A percentile compares a stretch with the other conserved stretches of the same genome.
Conservation (phyloP, 2,113 vertebrate genomes). For the Trochalopteron elliotii region DNA sequence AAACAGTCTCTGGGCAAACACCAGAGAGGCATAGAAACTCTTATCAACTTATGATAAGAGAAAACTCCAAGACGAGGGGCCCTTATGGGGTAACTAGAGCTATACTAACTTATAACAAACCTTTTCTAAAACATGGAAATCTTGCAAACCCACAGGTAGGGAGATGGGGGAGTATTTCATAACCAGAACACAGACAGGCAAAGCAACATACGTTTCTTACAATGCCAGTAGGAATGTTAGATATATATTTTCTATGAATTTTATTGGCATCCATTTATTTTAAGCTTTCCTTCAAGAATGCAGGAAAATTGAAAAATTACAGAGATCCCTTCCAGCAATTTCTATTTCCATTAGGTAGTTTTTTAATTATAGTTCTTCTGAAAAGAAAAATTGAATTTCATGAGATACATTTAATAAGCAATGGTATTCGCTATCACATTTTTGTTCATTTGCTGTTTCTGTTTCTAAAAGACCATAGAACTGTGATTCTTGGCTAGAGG, state of each 20-base stretch:
- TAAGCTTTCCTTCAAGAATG: background rate
- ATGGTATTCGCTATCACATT: background rate
- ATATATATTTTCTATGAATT: background rate
- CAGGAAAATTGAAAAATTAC: background rate
- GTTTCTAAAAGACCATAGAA: background rate
- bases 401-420: background rate
- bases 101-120: too few relatives aligned
- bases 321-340: background rate
- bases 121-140: too few relatives aligned
- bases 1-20: too few relatives aligned
- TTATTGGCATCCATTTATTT: background rate
- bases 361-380: background rate
- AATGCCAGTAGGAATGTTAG: background rate
- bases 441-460: background rate
- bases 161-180: accelerated
- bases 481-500: background rate
- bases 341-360: background rate
- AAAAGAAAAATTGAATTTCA: background rate
- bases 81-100: too few relatives aligned
- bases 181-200: background rate
- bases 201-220: background rate
- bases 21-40: too few relatives aligned
- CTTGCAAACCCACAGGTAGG: too few relatives aligned
- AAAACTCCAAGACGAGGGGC: too few relatives aligned
- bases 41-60: too few relatives aligned